These are phyloP conservation scores for Chaetodon trifasciatus DNA, from an alignment of 2,797 vertebrate species.

Conservation along the genomic window DNA sequence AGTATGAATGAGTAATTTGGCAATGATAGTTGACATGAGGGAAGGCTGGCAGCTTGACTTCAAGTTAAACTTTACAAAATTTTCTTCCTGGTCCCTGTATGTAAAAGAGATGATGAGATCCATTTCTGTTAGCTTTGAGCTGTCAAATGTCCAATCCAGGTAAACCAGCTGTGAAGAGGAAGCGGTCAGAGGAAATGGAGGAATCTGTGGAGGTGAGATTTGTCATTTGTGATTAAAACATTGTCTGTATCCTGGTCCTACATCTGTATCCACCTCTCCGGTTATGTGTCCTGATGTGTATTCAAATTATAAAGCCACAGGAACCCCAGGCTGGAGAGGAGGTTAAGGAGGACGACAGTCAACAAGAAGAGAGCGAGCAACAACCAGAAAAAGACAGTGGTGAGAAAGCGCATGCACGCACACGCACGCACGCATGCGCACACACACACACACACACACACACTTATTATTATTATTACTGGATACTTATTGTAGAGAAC, in stretches of 20 bases:
- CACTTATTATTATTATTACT: too few relatives aligned
- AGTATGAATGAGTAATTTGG: slow-evolving; percentile 14
- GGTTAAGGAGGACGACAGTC: slow-evolving; percentile 10
- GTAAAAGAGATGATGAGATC: background rate
- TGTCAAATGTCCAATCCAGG: slow-evolving; percentile 56
- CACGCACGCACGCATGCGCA: background rate
- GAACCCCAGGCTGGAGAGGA: slow-evolving; percentile 36
- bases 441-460: background rate
- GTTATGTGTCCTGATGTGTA: background rate
- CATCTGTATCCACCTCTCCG: background rate
- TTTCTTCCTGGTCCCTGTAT: background rate
- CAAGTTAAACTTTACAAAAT: background rate
- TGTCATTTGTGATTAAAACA: background rate
- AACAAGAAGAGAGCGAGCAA: slow-evolving; percentile 47
- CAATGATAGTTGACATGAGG: background rate
- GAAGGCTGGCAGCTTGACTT: background rate
- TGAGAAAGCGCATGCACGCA: slow-evolving; percentile 31
- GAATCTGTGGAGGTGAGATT: slow-evolving; percentile 73
- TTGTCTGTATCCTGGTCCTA: background rate
- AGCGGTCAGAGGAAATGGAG: slow-evolving; percentile 72
- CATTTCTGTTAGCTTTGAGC: background rate
- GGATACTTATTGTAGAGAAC: background rate
- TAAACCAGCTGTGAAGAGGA: slow-evolving; percentile 76
- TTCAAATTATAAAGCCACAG: slow-evolving; percentile 32
- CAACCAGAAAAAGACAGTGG: slow-evolving; percentile 45